phyloP scores from a whole-genome alignment of 2,797 vertebrate species.

The Lacerta agilis region DNA sequence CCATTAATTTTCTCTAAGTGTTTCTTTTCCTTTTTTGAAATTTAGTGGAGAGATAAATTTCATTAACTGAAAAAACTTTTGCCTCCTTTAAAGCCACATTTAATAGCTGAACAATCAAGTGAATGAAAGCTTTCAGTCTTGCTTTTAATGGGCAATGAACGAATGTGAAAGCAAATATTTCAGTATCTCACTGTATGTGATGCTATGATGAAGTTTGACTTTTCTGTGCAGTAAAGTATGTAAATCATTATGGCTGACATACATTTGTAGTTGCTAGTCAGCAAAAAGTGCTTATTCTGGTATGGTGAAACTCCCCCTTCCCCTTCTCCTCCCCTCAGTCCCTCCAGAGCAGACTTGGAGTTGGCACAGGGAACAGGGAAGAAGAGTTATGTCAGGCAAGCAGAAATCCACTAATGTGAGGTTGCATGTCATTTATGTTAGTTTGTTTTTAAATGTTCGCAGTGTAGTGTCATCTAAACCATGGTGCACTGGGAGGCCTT shows the following conservation, averaged over 20 bases:
- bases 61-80: neutral
- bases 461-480: neutral
- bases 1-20: accelerated
- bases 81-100: accelerated
- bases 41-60: neutral
- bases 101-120: neutral
- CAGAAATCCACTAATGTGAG: too few species aligned
- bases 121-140: neutral
- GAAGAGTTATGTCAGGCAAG: too few species aligned
- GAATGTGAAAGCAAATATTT: neutral
- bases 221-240: neutral
- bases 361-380: too few species aligned
- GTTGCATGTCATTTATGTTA: too few species aligned
- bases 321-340: too few species aligned
- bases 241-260: neutral
- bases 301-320: too few species aligned
- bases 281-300: too few species aligned
- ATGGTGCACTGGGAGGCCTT: too few species aligned
- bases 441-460: neutral
- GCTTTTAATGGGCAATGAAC: neutral
- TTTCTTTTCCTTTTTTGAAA: neutral
- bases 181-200: neutral
- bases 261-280: too few species aligned
- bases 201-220: neutral
- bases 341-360: too few species aligned